Evolutionary conservation across 2,888 invertebrate genomes (phyloP), one percentile per base, ranked within the genome.

Genomic region (Isoperla grammatica): DNA sequence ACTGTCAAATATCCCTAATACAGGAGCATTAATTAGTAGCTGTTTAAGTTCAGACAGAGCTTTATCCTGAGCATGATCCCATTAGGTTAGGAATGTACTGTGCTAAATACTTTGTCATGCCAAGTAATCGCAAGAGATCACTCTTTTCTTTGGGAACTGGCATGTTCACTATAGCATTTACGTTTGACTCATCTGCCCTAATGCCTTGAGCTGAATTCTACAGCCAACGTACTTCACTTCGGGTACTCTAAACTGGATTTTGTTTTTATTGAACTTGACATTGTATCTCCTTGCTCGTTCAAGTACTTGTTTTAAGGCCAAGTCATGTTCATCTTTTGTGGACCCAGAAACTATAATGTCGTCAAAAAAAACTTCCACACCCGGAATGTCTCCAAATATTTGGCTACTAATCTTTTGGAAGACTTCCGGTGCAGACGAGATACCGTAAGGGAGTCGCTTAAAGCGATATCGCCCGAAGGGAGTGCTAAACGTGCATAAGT

Each of bases 1-100:
- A 12, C 45, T 29, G 42, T 65, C 56, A 53, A 63, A 65, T 29
- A 61, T 23, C 54, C 56, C 58, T 48, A 66, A 50, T 20, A 61
- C 57, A 15, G 65, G 63, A 35, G 59, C 40, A 12, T 15, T 40
- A 3, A 40, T 15, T 13, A 40, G 40, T 40, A n/a, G n/a, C n/a
- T n/a, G n/a, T n/a, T n/a, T n/a, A n/a, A 62, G 53, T 17, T 53
- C 56, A 17, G 22, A 20, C 39, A 62, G 59, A 40, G 48, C 54
- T 20, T 55, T 15, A 23, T 54, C 37, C 13, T 61, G 61, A 12
- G 13, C 22, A n/a, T 45, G 15, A 17, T 43, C 19, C 61, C 49
- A 50, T 13, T 40, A 20, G 20, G 11, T 55, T 23, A 6, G 45
- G 40, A 12, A 55, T 46, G 11, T 40, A 55, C 11, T 8, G 15